These are phyloP conservation scores for Tipula confusa DNA, from an alignment of 2,888 invertebrate species.

Conservation along the genomic window DNA sequence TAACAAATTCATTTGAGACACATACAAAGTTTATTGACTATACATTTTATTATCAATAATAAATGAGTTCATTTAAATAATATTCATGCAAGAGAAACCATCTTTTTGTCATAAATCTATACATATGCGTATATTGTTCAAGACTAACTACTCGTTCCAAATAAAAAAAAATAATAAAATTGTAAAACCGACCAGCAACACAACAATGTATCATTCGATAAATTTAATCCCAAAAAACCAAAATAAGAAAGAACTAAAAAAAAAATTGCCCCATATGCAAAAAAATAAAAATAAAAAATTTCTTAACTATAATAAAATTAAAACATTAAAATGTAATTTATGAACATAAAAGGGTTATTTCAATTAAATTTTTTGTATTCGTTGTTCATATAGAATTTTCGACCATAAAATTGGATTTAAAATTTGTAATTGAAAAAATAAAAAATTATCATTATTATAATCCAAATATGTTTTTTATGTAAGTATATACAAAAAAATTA, in stretches of 20 bases:
- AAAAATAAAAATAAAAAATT: not conserved
- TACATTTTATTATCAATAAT: not conserved
- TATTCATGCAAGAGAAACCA: not conserved
- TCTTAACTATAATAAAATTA: conserved; percentile 25
- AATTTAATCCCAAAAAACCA: not conserved
- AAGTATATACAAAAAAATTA: not conserved
- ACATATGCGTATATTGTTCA: not conserved
- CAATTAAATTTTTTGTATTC: not conserved
- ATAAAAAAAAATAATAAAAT: not conserved
- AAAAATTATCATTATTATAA: not conserved
- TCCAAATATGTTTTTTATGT: not conserved
- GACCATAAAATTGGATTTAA: conserved; percentile 12
- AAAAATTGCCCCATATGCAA: conserved; percentile 15
- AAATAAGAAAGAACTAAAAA: not conserved
- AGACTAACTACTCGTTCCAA: not conserved
- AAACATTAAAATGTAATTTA: conserved; percentile 15
- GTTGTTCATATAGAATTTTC: not conserved
- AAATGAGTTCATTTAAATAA: not conserved
- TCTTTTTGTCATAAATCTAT: not conserved
- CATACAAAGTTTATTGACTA: not conserved
- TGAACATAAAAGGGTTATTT: conserved; percentile 8
- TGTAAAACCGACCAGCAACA: not conserved
- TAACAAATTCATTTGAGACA: not conserved
- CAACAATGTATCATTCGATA: conserved; percentile 1
- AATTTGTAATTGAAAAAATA: conserved; percentile 15